Conservation (phyloP, 2,888 invertebrate species). For the Tachystola acroxantha region DNA sequence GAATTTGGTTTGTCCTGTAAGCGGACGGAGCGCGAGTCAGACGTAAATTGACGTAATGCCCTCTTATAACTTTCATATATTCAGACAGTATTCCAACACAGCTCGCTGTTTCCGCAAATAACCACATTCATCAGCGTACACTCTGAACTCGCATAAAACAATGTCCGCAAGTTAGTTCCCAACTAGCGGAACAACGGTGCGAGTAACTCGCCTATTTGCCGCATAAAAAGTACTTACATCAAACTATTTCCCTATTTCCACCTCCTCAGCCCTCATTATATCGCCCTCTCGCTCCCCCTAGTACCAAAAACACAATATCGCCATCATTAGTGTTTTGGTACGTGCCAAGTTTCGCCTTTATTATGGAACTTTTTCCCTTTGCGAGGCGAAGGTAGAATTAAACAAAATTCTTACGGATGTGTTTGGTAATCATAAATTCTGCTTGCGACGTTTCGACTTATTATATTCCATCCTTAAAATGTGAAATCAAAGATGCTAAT, state of each 20-base stretch:
- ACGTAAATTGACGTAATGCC: too few species aligned
- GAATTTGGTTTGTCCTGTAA: too few species aligned
- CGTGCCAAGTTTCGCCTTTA: conserved; percentile 14
- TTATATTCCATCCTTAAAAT: too few species aligned
- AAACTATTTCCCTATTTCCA: conserved; percentile 2
- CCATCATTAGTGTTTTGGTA: conserved; percentile 18
- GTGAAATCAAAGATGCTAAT: too few species aligned
- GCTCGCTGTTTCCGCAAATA: neutral
- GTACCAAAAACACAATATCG: conserved; percentile 13
- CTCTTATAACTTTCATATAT: too few species aligned
- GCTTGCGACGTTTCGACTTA: neutral
- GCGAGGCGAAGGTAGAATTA: neutral
- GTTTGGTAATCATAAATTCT: neutral
- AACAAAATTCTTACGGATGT: neutral
- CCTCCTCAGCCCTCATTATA: neutral
- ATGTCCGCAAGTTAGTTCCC: neutral
- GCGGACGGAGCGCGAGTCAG: too few species aligned
- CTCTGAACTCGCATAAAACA: neutral
- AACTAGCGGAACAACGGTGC: too few species aligned
- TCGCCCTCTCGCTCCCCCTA: neutral
- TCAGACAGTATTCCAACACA: too few species aligned
- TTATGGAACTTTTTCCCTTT: conserved; percentile 12
- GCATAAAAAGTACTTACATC: conserved; percentile 4
- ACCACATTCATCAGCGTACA: neutral
- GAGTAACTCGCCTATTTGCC: neutral